phyloP scores from a whole-genome alignment of 2,888 invertebrate species.

The Drosophila longiperda region DNA sequence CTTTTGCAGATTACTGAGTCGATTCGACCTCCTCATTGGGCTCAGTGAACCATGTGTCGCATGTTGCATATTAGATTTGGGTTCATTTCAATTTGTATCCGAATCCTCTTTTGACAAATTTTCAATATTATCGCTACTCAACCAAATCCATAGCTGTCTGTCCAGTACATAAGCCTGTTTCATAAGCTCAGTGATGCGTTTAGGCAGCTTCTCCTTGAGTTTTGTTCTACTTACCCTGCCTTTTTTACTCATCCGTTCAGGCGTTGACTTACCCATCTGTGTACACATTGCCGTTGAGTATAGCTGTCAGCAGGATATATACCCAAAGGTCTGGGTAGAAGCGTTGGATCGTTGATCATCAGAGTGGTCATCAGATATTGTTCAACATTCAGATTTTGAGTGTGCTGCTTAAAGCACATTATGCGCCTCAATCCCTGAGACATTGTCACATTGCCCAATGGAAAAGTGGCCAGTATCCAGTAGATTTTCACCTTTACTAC shows the following conservation, averaged over 20 bases:
- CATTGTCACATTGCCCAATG: constrained; percentile 59
- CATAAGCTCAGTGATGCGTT: not conserved
- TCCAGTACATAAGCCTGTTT: not conserved
- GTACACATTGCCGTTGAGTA: constrained; percentile 23
- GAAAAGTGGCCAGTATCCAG: constrained; percentile 45
- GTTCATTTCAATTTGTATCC: not conserved
- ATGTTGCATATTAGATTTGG: not conserved
- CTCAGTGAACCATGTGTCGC: not conserved
- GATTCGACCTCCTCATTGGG: not conserved
- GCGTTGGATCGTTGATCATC: constrained; percentile 12
- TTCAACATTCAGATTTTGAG: not conserved
- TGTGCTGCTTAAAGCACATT: constrained; percentile 25
- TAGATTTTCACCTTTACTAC: constrained; percentile 44
- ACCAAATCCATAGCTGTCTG: constrained; percentile 8
- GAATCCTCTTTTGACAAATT: accelerated
- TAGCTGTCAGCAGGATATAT: constrained; percentile 23
- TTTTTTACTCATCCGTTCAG: not conserved
- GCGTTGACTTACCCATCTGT: not conserved
- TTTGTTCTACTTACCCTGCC: not conserved
- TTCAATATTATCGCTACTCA: not conserved
- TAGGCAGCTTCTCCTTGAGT: not conserved
- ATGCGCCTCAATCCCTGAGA: constrained; percentile 43
- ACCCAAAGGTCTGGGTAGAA: constrained; percentile 41
- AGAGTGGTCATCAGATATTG: constrained; percentile 26
- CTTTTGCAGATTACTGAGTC: not conserved